Percentiles rank a stretch among this genome's conserved stretches.
phyloP scores from a whole-genome alignment of 2,888 invertebrate genomes.

The Eremobia ochroleuca region DNA sequence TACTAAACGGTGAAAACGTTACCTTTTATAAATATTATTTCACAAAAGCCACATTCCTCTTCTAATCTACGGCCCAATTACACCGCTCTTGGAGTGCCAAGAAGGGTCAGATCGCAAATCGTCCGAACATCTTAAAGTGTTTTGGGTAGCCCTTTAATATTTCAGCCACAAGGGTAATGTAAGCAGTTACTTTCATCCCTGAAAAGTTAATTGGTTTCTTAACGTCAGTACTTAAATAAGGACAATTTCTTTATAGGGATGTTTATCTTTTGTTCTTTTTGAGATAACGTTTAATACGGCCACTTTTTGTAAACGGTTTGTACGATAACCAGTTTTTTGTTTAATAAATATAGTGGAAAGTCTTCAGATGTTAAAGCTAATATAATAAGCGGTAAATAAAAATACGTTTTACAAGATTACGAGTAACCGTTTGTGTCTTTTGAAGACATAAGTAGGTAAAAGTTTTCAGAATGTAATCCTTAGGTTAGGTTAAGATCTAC shows the following conservation, averaged over 20 bases:
- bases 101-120: constrained; percentile 52
- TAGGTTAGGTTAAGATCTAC: background rate
- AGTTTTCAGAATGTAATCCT: too few relatives aligned
- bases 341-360: background rate
- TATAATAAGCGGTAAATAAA: background rate
- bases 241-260: background rate
- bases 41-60: background rate
- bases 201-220: constrained; percentile 40
- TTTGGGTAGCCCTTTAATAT: constrained; percentile 47
- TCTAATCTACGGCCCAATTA: constrained; percentile 29
- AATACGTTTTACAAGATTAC: background rate
- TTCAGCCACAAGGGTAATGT: constrained; percentile 23
- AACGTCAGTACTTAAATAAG: constrained; percentile 1
- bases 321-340: background rate
- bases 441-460: background rate
- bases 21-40: constrained; percentile 12
- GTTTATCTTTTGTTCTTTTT: background rate
- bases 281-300: background rate
- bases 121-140: constrained; percentile 16
- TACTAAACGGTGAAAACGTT: background rate
- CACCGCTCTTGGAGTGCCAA: background rate
- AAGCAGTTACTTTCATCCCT: constrained; percentile 18
- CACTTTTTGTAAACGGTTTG: background rate
- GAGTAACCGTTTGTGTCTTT: background rate
- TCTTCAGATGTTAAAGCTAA: background rate